Percentiles rank a stretch among this genome's conserved stretches.
Conservation (phyloP, 1,140 invertebrate species). For the Hypsibius dujardini region DNA sequence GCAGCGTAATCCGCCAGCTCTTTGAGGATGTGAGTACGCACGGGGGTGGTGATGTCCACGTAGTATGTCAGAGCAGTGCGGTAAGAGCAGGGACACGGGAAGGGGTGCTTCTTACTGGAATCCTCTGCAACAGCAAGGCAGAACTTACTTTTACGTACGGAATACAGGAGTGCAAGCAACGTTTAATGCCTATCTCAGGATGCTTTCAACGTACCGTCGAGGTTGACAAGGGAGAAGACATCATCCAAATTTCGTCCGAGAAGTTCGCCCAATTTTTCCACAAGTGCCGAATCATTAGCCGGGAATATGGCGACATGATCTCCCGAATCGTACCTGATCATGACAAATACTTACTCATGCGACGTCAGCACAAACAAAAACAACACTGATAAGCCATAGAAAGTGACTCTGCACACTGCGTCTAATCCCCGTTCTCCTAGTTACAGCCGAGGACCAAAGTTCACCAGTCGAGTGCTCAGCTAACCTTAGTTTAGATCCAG, state of each 20-base stretch:
- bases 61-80: slow-evolving; percentile 88
- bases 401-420: no score
- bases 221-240: slow-evolving; percentile 56
- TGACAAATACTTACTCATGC: slow-evolving; percentile 15
- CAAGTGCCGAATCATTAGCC: slow-evolving; percentile 60
- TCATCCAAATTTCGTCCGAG: slow-evolving; percentile 55
- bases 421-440: no score
- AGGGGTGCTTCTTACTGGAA: slow-evolving; percentile 93
- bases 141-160: no score
- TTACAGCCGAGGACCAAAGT: no score
- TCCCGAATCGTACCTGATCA: slow-evolving; percentile 44
- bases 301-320: slow-evolving; percentile 96
- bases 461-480: no score
- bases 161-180: no score
- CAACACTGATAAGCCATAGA: no score
- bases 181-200: no score
- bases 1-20: slow-evolving; percentile 79
- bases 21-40: slow-evolving; percentile 83
- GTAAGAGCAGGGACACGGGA: slow-evolving; percentile 91
- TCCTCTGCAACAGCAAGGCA: slow-evolving; percentile 72
- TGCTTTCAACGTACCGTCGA: slow-evolving; percentile 47
- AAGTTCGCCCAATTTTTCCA: slow-evolving; percentile 65
- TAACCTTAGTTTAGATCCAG: slow-evolving; percentile 40
- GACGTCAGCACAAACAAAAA: no score
- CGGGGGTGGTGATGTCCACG: slow-evolving; percentile 82